A percentile compares a stretch with the other conserved stretches of the same genome.
phyloP scores from a whole-genome alignment of 2,113 vertebrate species.

The Zonotrichia leucophrys region DNA sequence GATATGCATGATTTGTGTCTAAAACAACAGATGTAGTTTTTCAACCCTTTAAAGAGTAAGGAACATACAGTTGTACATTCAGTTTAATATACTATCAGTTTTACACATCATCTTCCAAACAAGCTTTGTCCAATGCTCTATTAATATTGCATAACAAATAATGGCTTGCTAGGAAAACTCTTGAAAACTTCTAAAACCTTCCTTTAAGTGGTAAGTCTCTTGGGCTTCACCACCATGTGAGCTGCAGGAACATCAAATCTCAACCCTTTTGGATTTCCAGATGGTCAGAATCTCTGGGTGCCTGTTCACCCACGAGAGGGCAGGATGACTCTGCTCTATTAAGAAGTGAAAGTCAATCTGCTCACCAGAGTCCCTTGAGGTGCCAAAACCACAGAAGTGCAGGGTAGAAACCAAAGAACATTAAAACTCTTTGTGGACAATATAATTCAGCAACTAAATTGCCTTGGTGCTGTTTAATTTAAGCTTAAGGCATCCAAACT shows the following conservation, averaged over 20 bases:
- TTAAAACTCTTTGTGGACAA: background rate
- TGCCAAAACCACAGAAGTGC: background rate
- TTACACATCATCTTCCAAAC: background rate
- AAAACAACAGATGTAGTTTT: background rate
- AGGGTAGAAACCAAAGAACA: background rate
- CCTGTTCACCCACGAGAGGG: conserved; percentile 18
- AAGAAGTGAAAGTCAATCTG: background rate
- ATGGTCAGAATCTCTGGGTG: background rate
- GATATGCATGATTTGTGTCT: background rate
- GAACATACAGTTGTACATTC: background rate
- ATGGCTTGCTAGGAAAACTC: background rate
- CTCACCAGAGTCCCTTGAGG: background rate
- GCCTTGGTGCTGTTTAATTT: background rate
- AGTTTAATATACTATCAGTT: background rate
- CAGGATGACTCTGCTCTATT: background rate
- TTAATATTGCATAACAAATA: background rate
- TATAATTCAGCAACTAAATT: background rate
- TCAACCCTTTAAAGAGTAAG: background rate
- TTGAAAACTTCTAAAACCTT: background rate
- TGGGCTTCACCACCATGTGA: background rate
- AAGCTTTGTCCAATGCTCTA: background rate
- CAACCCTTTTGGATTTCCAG: background rate
- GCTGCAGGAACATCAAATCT: background rate
- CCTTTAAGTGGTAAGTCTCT: background rate
- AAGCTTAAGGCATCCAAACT: background rate